Evolutionary conservation across 2,888 invertebrate species (phyloP), one percentile per base, ranked within the genome.

Genomic region (Protonemura montana): DNA sequence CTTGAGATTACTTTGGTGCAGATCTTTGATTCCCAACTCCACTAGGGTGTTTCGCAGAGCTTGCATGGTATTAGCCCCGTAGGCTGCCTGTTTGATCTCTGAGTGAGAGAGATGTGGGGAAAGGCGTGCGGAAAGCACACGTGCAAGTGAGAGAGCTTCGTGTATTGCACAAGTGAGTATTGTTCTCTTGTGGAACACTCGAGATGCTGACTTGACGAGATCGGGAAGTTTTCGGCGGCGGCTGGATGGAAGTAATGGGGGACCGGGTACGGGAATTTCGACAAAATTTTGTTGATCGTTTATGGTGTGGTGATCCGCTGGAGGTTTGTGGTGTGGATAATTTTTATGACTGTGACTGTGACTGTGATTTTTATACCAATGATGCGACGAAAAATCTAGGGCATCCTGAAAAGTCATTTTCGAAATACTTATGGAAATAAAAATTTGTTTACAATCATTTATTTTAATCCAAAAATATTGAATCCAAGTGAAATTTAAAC

Each of bases 171-270:
- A 78, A 78, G 78, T 78, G 78, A 27, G 78, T 78, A 78, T 78
- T 78, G 78, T 78, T 78, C 78, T 78, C 78, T 26, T 10, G 78
- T 26, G 27, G 78, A 28, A 3, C 78, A 78, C 78, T 78, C 78
- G 78, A 78, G 28, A 27, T 78, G 78, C 28, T 78, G 78, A 78
- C 78, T 78, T 78, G 78, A 78, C 78, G 78, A 26, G 78, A 78
- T 78, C 78, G 78, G n/a, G 27, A 78, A 78, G 35, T 26, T 27
- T 28, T 78, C 78, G 78, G 27, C 28, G 78, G 25, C 10, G 78
- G 26, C 78, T 28, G 26, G 26, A 76, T 78, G 42, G 42, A n/a
- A 25, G 42, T n/a, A 16, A 35, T 26, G 27, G 35, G 82, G 29
- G 41, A 25, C n/a, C n/a, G 30, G 28, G 3, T 10, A 59, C 21